Evolutionary conservation across 53 echinoderm and acorn worm genomes (phyloP).

Genomic region (Arbacia lixula): DNA sequence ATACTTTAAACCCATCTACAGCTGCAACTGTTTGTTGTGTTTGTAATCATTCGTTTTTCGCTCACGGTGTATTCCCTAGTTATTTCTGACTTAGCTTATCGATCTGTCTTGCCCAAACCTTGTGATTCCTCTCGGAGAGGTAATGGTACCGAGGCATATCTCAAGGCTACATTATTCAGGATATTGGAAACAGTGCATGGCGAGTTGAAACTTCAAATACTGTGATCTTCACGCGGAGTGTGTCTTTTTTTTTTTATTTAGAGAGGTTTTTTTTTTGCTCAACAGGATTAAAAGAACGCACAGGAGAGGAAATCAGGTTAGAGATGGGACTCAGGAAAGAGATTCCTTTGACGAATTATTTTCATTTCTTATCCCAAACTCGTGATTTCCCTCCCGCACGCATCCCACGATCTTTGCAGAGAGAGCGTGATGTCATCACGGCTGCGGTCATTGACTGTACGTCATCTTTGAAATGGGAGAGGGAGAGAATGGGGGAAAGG

Average conservation of each 20-base stretch:
- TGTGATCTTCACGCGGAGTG: too few species aligned
- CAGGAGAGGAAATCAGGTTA: not conserved
- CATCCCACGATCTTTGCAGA: slow-evolving; percentile 14
- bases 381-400: slow-evolving; percentile 31
- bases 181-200: slow-evolving; percentile 23
- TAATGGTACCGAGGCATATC: slow-evolving; percentile 24
- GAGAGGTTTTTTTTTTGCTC: too few species aligned
- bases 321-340: slow-evolving; percentile 24
- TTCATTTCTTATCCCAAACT: slow-evolving; percentile 35
- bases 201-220: too few species aligned
- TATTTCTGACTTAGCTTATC: slow-evolving; percentile 6
- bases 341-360: slow-evolving; percentile 20
- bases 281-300: not conserved
- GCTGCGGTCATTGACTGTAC: slow-evolving; percentile 29
- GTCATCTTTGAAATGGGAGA: not conserved
- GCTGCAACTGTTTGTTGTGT: too few species aligned
- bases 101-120: not conserved
- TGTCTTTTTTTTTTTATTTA: too few species aligned
- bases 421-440: not conserved
- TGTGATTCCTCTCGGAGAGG: slow-evolving; percentile 21
- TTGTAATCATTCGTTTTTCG: too few species aligned
- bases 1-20: too few species aligned
- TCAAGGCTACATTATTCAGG: slow-evolving; percentile 32
- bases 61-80: too few species aligned
- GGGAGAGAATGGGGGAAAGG: not conserved